Evolutionary conservation across 2,888 invertebrate species (phyloP).

Genomic region (Thera britannica): DNA sequence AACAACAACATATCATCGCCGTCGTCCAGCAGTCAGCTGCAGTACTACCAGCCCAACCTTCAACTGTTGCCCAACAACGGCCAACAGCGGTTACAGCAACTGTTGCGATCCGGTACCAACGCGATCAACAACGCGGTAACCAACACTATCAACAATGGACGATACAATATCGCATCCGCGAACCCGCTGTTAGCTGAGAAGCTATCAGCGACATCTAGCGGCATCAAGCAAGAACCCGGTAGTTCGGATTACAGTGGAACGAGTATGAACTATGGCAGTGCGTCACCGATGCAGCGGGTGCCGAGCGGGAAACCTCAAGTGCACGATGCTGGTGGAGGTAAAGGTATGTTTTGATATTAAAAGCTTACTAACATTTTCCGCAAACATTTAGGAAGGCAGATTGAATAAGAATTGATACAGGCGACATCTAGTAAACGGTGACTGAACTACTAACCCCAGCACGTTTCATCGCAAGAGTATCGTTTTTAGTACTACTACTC

Average conservation of each 20-base stretch:
- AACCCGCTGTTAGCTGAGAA: slow-evolving; percentile 95
- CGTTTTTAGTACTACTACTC: slow-evolving; percentile 29
- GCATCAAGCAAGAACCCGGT: slow-evolving; percentile 83
- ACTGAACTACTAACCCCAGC: slow-evolving; percentile 39
- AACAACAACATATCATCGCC: slow-evolving; percentile 81
- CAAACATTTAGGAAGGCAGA: slow-evolving; percentile 6
- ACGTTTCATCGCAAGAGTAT: not conserved
- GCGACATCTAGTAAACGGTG: slow-evolving; percentile 53
- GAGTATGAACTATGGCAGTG: slow-evolving; percentile 81
- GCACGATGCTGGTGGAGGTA: slow-evolving; percentile 83
- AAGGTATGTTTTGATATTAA: slow-evolving; percentile 71
- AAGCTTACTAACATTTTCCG: slow-evolving; percentile 22
- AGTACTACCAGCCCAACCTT: slow-evolving; percentile 78
- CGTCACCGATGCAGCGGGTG: slow-evolving; percentile 82
- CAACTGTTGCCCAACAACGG: slow-evolving; percentile 71
- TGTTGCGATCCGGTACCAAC: slow-evolving; percentile 76
- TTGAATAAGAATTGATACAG: slow-evolving; percentile 24
- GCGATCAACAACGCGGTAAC: slow-evolving; percentile 76
- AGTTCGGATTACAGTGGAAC: slow-evolving; percentile 80
- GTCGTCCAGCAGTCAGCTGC: slow-evolving; percentile 72
- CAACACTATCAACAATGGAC: slow-evolving; percentile 83
- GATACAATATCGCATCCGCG: slow-evolving; percentile 93
- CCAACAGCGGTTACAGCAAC: slow-evolving; percentile 76
- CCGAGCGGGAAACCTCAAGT: slow-evolving; percentile 82
- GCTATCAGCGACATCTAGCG: slow-evolving; percentile 89